Evolutionary conservation across 1,140 invertebrate genomes (phyloP).

Genomic region (Drosophila watanabei): DNA sequence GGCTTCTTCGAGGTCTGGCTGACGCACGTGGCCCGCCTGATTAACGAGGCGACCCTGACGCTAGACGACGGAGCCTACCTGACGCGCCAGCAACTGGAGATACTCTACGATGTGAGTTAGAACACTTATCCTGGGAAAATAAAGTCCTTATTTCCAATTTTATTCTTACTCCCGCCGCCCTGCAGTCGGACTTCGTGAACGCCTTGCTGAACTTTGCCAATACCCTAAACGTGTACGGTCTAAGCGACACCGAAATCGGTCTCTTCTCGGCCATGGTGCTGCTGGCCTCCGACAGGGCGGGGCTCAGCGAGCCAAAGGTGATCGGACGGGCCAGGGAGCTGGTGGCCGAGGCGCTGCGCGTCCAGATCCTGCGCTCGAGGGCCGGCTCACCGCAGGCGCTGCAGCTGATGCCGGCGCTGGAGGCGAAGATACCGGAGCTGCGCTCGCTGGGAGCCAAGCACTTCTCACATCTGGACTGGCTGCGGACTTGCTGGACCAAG

Average conservation of each 20-base stretch:
- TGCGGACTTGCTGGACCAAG: constrained; percentile 94
- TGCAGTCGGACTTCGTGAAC: constrained; percentile 90
- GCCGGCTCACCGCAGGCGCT: constrained; percentile 81
- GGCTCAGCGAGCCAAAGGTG: constrained; percentile 93
- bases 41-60: constrained; percentile 93
- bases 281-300: constrained; percentile 92
- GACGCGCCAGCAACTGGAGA: constrained; percentile 93
- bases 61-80: constrained; percentile 97
- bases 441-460: constrained; percentile 94
- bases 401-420: constrained; percentile 89
- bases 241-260: constrained; percentile 96
- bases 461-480: constrained; percentile 95
- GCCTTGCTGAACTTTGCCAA: constrained; percentile 93
- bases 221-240: constrained; percentile 91
- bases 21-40: constrained; percentile 93
- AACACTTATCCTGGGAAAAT: background rate
- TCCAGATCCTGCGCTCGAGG: constrained; percentile 80
- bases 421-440: constrained; percentile 92
- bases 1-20: constrained; percentile 99
- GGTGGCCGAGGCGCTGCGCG: constrained; percentile 91
- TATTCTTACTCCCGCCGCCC: constrained; percentile 47
- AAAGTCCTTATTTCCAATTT: background rate
- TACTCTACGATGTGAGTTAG: constrained; percentile 96
- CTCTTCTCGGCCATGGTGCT: constrained; percentile 95
- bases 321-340: constrained; percentile 94